phyloP scores from a whole-genome alignment of 2,888 invertebrate species.

The Xestia sexstrigata region DNA sequence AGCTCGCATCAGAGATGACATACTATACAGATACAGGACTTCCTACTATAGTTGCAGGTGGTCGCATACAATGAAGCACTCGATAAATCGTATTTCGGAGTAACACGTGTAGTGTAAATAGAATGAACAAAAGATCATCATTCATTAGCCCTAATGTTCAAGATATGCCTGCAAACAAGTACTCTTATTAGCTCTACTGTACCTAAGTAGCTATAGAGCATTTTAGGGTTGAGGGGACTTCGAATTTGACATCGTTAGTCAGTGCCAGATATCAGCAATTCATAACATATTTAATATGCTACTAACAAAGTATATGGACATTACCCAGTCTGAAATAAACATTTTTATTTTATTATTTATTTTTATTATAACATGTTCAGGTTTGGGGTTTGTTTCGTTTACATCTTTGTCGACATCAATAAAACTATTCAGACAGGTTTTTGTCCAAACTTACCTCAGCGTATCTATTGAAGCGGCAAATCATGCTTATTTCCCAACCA shows the following conservation, averaged over 20 bases:
- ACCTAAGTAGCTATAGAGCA: no score
- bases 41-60: background rate
- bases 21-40: background rate
- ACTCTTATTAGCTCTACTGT: background rate
- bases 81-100: background rate
- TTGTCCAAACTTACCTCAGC: conserved; percentile 28
- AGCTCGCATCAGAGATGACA: conserved; percentile 2
- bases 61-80: background rate
- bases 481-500: conserved; percentile 29
- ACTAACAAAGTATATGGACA: no score
- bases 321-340: no score
- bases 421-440: conserved; percentile 8
- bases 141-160: background rate
- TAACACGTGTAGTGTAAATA: background rate
- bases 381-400: background rate
- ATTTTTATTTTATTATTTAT: no score
- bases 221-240: background rate
- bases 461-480: conserved; percentile 49
- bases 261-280: no score
- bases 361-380: no score
- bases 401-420: conserved; percentile 8
- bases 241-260: background rate
- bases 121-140: background rate
- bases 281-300: no score
- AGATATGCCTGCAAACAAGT: background rate